Evolutionary conservation across 2,797 vertebrate genomes (phyloP), one percentile per base, ranked within the genome.

Genomic region (Myotis pilosus): DNA sequence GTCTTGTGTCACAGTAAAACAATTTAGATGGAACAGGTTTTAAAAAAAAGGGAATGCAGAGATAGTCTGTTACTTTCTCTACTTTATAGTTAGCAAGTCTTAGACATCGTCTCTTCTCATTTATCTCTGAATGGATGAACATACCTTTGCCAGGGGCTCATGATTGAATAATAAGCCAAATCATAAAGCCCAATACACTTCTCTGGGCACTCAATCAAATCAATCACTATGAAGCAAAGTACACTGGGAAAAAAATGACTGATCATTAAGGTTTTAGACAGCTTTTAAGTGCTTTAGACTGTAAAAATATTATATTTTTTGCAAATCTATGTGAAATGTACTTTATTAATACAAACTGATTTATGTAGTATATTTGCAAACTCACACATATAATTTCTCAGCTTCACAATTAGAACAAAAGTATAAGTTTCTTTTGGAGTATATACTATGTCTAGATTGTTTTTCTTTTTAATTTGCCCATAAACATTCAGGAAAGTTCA

Each of bases 401-500:
- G 53, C 7, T 79, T 95, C 41, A 60, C 33, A 84, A 87, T 44
- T 82, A 79, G 38, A 74, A 55, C 55, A 2, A 89, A 3, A 89
- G 5, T 5, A 89, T n/a, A 94, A 85, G 38, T 83, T 38, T 41
- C 78, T 75, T 28, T 89, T n/a, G 60, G 64, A 82, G 64, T 6
- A 47, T 88, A 78, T 86, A 16, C 1, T 69, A 7, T 72, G 1
- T 28, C 12, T 28, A 79, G 87, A 96, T 8, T 85, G 30, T 64
- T 64, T 62, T 71, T 30, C 23, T 53, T 49, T 96, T 97, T 96
- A 87, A 89, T 97, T 97, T 96, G 87, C 60, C 91, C 85, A 3
- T 93, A 96, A 85, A 81, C 85, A 93, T 89, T 95, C 82, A 89
- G 88, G 17, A 94, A 92, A 96, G 96, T 98, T 97, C 89, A 92